phyloP scores from a whole-genome alignment of 2,113 vertebrate species.

The Gadus macrocephalus region DNA sequence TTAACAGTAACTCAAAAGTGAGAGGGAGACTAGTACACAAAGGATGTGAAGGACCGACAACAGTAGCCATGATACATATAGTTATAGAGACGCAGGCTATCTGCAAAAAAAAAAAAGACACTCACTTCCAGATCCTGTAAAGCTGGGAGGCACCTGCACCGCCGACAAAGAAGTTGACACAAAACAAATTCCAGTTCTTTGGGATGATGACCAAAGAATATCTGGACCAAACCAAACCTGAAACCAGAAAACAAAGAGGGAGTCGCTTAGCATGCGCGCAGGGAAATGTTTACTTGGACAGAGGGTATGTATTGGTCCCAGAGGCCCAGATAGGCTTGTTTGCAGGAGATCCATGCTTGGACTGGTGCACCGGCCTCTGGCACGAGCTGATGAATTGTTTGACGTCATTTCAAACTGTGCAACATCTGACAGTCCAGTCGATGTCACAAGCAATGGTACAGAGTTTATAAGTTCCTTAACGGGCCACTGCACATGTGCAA shows the following conservation, averaged over 20 bases:
- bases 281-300: slow-evolving; percentile 9
- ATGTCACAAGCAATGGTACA: no score
- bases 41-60: no score
- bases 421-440: neutral
- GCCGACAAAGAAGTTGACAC: slow-evolving; percentile 95
- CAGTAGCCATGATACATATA: no score
- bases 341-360: slow-evolving; percentile 31
- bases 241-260: neutral
- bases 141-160: slow-evolving; percentile 87
- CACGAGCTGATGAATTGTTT: slow-evolving; percentile 19
- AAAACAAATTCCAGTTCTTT: slow-evolving; percentile 97
- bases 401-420: neutral
- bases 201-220: slow-evolving; percentile 98
- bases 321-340: slow-evolving; percentile 45
- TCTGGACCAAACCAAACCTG: slow-evolving; percentile 96
- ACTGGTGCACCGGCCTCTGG: slow-evolving; percentile 33
- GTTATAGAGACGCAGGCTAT: neutral
- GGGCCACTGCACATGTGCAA: no score
- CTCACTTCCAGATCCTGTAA: slow-evolving; percentile 91
- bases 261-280: neutral
- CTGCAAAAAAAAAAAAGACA: neutral
- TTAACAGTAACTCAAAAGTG: no score
- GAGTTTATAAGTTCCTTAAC: no score
- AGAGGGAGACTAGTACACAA: no score
- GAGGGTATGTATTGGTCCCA: slow-evolving; percentile 25